These are phyloP conservation scores for Heliconius charithonia DNA, from an alignment of 2,888 invertebrate species.

Conservation along the genomic window DNA sequence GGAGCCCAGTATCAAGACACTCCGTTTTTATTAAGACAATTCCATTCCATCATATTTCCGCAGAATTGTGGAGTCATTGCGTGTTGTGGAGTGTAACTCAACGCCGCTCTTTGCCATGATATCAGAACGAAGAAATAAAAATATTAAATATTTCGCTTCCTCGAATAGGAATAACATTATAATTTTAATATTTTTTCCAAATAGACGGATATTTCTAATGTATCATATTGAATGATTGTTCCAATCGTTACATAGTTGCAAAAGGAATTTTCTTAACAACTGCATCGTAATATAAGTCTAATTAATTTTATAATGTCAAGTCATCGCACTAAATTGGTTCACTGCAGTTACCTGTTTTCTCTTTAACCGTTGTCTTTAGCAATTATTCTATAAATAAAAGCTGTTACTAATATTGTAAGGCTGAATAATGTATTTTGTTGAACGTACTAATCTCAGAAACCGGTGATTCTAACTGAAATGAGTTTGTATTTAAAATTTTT, in stretches of 20 bases:
- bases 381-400: not conserved
- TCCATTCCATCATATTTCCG: too few relatives aligned
- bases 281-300: conserved; percentile 26
- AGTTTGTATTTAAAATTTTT: too few relatives aligned
- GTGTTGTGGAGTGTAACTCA: too few relatives aligned
- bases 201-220: not conserved
- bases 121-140: too few relatives aligned
- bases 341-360: conserved; percentile 22
- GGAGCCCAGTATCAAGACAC: too few relatives aligned
- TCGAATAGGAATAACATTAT: not conserved
- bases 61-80: too few relatives aligned
- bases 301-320: conserved; percentile 31
- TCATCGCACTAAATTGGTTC: conserved; percentile 35
- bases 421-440: not conserved
- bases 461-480: not conserved
- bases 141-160: too few relatives aligned
- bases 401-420: too few relatives aligned
- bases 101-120: too few relatives aligned
- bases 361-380: conserved; percentile 3
- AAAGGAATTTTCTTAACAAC: conserved; percentile 31
- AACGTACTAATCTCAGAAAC: not conserved
- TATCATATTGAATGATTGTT: not conserved
- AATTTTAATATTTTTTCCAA: not conserved
- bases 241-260: conserved; percentile 9
- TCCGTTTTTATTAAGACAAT: too few relatives aligned